phyloP scores from a whole-genome alignment of 2,113 vertebrate genomes.

The Corythoichthys intestinalis region DNA sequence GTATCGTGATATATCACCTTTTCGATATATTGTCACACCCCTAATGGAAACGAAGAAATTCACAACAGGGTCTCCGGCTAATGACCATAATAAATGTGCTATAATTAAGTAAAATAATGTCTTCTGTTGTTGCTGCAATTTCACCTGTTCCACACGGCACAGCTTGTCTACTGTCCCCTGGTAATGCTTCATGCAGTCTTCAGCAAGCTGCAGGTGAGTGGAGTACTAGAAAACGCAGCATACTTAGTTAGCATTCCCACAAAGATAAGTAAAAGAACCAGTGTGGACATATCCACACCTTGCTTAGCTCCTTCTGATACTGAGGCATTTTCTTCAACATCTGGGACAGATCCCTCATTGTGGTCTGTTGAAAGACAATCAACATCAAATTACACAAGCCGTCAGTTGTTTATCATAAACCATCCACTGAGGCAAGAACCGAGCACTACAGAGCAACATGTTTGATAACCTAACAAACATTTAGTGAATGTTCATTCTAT shows the following conservation, averaged over 20 bases:
- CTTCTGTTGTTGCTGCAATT: background rate
- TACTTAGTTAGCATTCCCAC: background rate
- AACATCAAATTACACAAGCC: background rate
- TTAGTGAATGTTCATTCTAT: no score
- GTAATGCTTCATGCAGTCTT: constrained; percentile 99
- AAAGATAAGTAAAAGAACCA: background rate
- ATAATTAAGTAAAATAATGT: background rate
- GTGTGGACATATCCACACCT: constrained; percentile 69
- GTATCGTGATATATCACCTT: no score
- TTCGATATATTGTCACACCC: no score
- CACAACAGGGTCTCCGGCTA: background rate
- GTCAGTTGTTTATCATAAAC: background rate
- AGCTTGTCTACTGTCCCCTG: constrained; percentile 97
- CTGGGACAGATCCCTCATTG: constrained; percentile 96
- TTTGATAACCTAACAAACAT: no score
- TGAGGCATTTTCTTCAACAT: constrained; percentile 99
- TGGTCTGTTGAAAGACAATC: constrained; percentile 73
- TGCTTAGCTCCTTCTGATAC: constrained; percentile 99
- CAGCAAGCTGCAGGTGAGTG: constrained; percentile 94
- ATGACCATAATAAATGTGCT: background rate
- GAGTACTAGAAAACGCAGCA: constrained; percentile 80
- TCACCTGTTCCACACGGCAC: constrained; percentile 95
- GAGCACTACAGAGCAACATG: no score
- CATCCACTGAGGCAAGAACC: background rate
- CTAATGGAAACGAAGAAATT: background rate